Evolutionary conservation across 2,888 invertebrate genomes (phyloP).

Genomic region (Candidula unifasciata): DNA sequence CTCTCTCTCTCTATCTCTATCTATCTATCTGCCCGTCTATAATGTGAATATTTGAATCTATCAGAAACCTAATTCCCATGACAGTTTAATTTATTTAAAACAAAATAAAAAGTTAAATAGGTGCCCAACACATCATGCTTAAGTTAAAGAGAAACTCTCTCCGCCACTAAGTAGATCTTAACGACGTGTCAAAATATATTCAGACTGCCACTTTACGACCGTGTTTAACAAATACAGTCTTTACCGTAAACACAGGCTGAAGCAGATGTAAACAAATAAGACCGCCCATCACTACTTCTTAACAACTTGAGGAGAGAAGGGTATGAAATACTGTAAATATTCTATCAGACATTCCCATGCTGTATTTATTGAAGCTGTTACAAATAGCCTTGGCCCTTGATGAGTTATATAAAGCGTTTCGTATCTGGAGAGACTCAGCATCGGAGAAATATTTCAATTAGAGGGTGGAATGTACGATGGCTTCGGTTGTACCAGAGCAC

Average conservation of each 20-base stretch:
- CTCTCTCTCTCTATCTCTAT: background rate
- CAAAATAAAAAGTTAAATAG: too few species aligned
- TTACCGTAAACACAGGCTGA: conserved; percentile 30
- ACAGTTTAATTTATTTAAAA: too few species aligned
- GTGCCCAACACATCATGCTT: background rate
- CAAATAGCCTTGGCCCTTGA: conserved; percentile 1
- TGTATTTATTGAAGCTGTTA: conserved; percentile 2
- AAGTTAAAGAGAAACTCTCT: background rate
- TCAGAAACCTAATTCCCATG: too few species aligned
- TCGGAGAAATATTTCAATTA: too few species aligned
- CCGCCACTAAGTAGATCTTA: conserved; percentile 33
- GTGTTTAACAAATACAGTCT: conserved; percentile 29
- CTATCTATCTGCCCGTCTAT: background rate
- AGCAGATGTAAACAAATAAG: conserved; percentile 26
- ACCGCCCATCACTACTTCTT: conserved; percentile 20
- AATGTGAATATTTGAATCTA: background rate
- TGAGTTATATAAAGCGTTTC: background rate
- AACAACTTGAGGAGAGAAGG: conserved; percentile 5
- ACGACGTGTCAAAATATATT: conserved; percentile 35
- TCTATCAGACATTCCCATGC: background rate
- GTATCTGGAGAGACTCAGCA: background rate
- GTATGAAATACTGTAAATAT: background rate
- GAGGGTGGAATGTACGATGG: too few species aligned
- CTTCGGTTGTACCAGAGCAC: too few species aligned
- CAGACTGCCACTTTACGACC: conserved; percentile 34